phyloP scores from a whole-genome alignment of 2,888 invertebrate genomes.

The Prenolepis imparis region DNA sequence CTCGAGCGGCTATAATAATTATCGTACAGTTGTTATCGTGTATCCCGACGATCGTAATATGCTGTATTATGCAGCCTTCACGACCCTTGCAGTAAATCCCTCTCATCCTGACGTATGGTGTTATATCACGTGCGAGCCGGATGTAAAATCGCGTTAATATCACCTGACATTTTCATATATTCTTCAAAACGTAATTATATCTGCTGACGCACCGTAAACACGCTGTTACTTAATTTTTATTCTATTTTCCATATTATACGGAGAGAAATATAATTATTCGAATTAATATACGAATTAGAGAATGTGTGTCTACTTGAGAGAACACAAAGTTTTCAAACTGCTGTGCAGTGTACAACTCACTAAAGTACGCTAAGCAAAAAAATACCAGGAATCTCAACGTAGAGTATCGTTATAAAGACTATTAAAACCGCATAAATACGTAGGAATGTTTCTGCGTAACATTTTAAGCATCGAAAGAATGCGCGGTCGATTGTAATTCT shows the following conservation, averaged over 20 bases:
- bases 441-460: slow-evolving; percentile 26
- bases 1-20: slow-evolving; percentile 47
- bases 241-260: neutral
- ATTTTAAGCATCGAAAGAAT: slow-evolving; percentile 25
- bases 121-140: slow-evolving; percentile 3
- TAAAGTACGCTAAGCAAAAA: slow-evolving; percentile 42
- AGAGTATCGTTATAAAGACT: neutral
- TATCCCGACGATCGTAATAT: slow-evolving; percentile 49
- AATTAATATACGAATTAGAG: neutral
- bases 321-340: slow-evolving; percentile 32
- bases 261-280: neutral
- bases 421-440: slow-evolving; percentile 40
- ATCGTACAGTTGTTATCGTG: slow-evolving; percentile 47
- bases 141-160: slow-evolving; percentile 21
- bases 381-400: slow-evolving; percentile 14
- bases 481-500: slow-evolving; percentile 7
- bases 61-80: slow-evolving; percentile 37
- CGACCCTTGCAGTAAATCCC: slow-evolving; percentile 38
- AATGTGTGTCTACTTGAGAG: slow-evolving; percentile 1
- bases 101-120: slow-evolving; percentile 26
- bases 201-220: neutral
- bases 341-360: neutral
- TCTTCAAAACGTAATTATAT: neutral
- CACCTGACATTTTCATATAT: slow-evolving; percentile 3
- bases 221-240: neutral